A percentile compares a stretch with the other conserved stretches of the same genome.
Evolutionary conservation across 1,140 invertebrate species (phyloP).

Genomic region (Myzus persicae): DNA sequence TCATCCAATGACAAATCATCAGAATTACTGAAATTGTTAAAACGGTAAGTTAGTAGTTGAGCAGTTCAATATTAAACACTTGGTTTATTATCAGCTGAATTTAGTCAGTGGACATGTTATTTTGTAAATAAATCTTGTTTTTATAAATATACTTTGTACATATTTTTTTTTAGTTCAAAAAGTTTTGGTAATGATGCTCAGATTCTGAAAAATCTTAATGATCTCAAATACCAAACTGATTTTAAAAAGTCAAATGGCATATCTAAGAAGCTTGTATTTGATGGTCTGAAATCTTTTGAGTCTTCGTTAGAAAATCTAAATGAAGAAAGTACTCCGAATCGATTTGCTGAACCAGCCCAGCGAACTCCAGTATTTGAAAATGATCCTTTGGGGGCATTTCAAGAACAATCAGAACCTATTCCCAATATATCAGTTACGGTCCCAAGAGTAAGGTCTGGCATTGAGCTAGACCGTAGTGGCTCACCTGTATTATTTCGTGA

Average conservation of each 20-base stretch:
- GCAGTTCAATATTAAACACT: background rate
- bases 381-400: conserved; percentile 86
- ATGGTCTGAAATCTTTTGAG: conserved; percentile 45
- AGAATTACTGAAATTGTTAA: conserved; percentile 53
- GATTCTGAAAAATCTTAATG: conserved; percentile 75
- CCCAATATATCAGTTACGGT: conserved; percentile 43
- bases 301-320: conserved; percentile 51
- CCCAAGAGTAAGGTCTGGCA: conserved; percentile 60
- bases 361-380: conserved; percentile 87
- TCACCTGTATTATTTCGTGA: conserved; percentile 60
- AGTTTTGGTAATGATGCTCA: conserved; percentile 80
- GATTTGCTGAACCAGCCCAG: conserved; percentile 29
- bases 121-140: background rate
- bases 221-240: conserved; percentile 62
- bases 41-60: conserved; percentile 38
- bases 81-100: background rate
- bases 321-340: conserved; percentile 52
- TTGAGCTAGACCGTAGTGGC: conserved; percentile 62
- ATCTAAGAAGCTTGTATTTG: conserved; percentile 52
- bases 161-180: conserved; percentile 68
- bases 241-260: conserved; percentile 58
- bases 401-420: conserved; percentile 63
- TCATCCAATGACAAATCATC: conserved; percentile 42
- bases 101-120: background rate
- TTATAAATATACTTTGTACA: background rate